phyloP scores from a whole-genome alignment of 1,140 invertebrate genomes.

The Cyphomyrmex costatus region DNA sequence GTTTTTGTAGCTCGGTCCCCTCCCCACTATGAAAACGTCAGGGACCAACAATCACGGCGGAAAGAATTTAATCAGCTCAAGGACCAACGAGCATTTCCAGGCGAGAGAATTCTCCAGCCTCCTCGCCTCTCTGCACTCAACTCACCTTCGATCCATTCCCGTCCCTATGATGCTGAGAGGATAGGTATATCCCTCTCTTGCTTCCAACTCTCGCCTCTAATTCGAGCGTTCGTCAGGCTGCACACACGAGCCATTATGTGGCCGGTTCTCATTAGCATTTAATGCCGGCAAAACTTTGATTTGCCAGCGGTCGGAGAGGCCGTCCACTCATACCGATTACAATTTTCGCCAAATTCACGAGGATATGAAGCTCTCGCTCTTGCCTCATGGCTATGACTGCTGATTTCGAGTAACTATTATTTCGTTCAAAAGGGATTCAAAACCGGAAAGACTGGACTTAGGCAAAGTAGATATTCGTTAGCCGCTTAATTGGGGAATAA shows the following conservation, averaged over 20 bases:
- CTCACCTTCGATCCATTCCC: constrained; percentile 64
- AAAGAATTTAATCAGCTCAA: constrained; percentile 76
- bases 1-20: constrained; percentile 3
- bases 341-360: constrained; percentile 72
- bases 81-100: constrained; percentile 68
- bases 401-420: constrained; percentile 77
- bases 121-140: constrained; percentile 46
- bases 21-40: constrained; percentile 58
- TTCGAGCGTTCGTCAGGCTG: constrained; percentile 77
- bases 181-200: constrained; percentile 57
- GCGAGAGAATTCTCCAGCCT: constrained; percentile 65
- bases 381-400: constrained; percentile 39
- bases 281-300: constrained; percentile 81
- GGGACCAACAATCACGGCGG: constrained; percentile 67
- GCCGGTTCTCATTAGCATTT: constrained; percentile 80
- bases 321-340: constrained; percentile 79
- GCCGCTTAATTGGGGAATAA: constrained; percentile 71
- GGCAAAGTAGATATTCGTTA: constrained; percentile 33
- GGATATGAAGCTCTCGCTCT: constrained; percentile 54
- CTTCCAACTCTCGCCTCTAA: constrained; percentile 73
- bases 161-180: constrained; percentile 15
- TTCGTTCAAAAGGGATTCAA: constrained; percentile 64
- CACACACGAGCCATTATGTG: constrained; percentile 78
- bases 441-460: constrained; percentile 67
- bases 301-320: constrained; percentile 75